Conservation (phyloP, 1,140 invertebrate species). For the Heliconius nattereri region DNA sequence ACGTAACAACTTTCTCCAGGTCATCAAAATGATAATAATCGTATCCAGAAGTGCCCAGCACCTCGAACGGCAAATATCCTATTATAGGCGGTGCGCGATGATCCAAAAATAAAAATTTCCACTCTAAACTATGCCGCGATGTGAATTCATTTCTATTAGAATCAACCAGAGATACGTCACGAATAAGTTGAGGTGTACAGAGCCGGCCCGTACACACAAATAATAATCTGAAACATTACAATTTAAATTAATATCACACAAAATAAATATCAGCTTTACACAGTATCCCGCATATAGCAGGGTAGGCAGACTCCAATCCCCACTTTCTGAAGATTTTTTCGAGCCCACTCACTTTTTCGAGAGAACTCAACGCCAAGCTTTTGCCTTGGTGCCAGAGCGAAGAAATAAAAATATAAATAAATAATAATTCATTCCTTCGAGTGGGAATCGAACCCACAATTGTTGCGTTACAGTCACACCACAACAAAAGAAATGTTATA, state of each 20-base stretch:
- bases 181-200: slow-evolving; percentile 90
- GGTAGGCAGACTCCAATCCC: too few species aligned
- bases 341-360: too few species aligned
- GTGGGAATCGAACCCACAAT: too few species aligned
- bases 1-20: slow-evolving; percentile 91
- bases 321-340: too few species aligned
- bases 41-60: slow-evolving; percentile 96
- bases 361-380: too few species aligned
- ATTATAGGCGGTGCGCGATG: slow-evolving; percentile 96
- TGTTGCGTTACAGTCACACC: too few species aligned
- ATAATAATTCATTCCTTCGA: too few species aligned
- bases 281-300: too few species aligned
- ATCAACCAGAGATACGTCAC: slow-evolving; percentile 92
- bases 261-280: too few species aligned
- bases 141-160: slow-evolving; percentile 93
- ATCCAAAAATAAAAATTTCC: slow-evolving; percentile 97
- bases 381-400: too few species aligned
- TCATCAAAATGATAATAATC: slow-evolving; percentile 98
- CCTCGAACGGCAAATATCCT: slow-evolving; percentile 96
- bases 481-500: background rate
- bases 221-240: slow-evolving; percentile 81
- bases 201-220: slow-evolving; percentile 93
- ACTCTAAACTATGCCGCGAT: slow-evolving; percentile 95
- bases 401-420: too few species aligned
- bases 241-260: background rate